Percentiles rank a stretch among this genome's conserved stretches.
Conservation (phyloP, 1,140 invertebrate species). For the Lamellibrachia luymesi region DNA sequence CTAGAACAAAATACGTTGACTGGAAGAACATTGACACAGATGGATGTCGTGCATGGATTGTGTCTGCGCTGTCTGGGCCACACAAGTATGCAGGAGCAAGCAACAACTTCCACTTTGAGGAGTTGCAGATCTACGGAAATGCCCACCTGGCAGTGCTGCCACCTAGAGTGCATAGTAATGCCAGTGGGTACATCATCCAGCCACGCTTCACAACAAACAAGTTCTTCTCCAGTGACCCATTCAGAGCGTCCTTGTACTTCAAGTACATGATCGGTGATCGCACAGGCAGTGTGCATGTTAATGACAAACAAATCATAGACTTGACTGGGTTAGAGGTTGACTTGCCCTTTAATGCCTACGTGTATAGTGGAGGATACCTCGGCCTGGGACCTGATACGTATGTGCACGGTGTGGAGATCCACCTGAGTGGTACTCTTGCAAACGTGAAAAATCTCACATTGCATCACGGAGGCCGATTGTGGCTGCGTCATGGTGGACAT, state of each 20-base stretch:
- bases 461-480: conserved; percentile 43
- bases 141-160: conserved; percentile 40
- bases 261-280: conserved; percentile 48
- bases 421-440: conserved; percentile 39
- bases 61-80: conserved; percentile 37
- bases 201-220: not conserved
- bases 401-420: conserved; percentile 45
- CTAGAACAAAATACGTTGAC: conserved; percentile 36
- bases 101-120: conserved; percentile 39
- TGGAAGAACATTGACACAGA: conserved; percentile 36
- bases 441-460: conserved; percentile 42
- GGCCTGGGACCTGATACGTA: conserved; percentile 43
- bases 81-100: conserved; percentile 35
- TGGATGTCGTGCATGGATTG: conserved; percentile 43
- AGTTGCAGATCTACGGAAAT: conserved; percentile 45
- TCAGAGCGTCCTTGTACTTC: conserved; percentile 41
- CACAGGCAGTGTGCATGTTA: conserved; percentile 41
- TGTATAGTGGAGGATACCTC: conserved; percentile 37
- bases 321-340: conserved; percentile 40
- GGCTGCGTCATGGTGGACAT: conserved; percentile 42
- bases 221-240: conserved; percentile 11
- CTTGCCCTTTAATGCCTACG: conserved; percentile 41
- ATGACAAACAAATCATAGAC: conserved; percentile 36
- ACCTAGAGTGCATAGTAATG: conserved; percentile 21
- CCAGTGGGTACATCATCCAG: not conserved